Percentiles rank a stretch among this genome's conserved stretches.
Evolutionary conservation across 1,140 invertebrate species (phyloP).

Genomic region (Glomeris maerens): DNA sequence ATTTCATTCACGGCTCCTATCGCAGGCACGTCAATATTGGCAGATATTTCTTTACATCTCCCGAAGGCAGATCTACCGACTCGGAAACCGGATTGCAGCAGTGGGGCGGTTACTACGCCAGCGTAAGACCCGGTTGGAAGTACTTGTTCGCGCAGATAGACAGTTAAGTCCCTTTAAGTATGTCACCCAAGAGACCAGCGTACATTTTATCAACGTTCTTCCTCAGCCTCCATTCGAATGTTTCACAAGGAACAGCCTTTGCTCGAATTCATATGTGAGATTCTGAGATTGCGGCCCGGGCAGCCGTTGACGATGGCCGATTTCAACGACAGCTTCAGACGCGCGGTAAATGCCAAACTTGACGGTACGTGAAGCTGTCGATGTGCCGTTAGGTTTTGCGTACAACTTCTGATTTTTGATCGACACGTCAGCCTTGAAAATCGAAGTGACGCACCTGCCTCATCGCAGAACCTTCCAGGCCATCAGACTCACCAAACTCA

Average conservation of each 20-base stretch:
- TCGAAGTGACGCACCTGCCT: background rate
- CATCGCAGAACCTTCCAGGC: background rate
- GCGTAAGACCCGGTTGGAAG: slow-evolving; percentile 8
- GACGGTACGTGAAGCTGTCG: too few species aligned
- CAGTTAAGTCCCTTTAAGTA: background rate
- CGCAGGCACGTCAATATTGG: background rate
- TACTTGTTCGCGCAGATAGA: background rate
- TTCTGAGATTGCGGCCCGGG: background rate
- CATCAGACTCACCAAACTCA: background rate
- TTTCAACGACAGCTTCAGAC: too few species aligned
- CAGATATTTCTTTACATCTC: background rate
- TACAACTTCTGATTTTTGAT: background rate
- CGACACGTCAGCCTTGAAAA: background rate
- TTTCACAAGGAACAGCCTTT: background rate
- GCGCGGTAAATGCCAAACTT: too few species aligned
- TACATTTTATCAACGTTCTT: background rate
- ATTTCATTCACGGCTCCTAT: too few species aligned
- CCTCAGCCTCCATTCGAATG: background rate
- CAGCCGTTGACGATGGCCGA: background rate
- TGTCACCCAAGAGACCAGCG: background rate
- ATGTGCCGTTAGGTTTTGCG: too few species aligned
- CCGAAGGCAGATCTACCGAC: background rate
- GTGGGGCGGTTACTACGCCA: slow-evolving; percentile 8
- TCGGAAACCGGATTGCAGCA: background rate
- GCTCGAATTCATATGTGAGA: background rate